Evolutionary conservation across 2,797 vertebrate genomes (phyloP).

Genomic region (Amblyopsis hoosieri): DNA sequence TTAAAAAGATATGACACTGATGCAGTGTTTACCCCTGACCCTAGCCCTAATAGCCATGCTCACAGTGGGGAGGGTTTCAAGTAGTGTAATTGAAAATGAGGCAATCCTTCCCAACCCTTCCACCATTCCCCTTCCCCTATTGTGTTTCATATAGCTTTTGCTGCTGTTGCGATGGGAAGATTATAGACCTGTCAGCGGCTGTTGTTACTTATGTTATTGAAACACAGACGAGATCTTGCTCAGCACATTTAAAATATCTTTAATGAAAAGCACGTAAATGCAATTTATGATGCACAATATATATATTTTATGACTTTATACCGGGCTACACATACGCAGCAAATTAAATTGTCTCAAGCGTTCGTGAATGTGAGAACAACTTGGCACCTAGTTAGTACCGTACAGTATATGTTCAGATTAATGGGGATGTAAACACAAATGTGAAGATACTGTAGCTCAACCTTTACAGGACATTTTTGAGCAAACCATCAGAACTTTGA

Average conservation of each 20-base stretch:
- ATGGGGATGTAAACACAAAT: not conserved
- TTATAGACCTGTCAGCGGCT: constrained; percentile 45
- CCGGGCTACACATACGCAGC: constrained; percentile 36
- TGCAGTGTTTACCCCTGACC: constrained; percentile 54
- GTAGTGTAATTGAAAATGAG: constrained; percentile 48
- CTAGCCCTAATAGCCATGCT: constrained; percentile 37
- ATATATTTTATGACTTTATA: constrained; percentile 41
- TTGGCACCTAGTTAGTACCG: constrained; percentile 27
- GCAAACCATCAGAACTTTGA: constrained; percentile 14
- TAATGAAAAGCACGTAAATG: constrained; percentile 35
- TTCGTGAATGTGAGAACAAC: constrained; percentile 14
- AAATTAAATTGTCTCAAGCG: constrained; percentile 57
- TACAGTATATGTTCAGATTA: constrained; percentile 27
- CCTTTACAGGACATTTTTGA: constrained; percentile 17
- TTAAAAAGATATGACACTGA: constrained; percentile 64
- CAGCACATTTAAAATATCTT: constrained; percentile 34
- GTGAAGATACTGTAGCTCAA: constrained; percentile 2
- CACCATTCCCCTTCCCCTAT: constrained; percentile 28
- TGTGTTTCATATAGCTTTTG: constrained; percentile 10
- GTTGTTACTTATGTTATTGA: constrained; percentile 52
- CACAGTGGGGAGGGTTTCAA: constrained; percentile 45
- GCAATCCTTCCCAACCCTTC: constrained; percentile 51
- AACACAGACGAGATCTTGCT: constrained; percentile 31
- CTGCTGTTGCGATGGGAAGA: constrained; percentile 37
- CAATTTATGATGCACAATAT: constrained; percentile 47